Evolutionary conservation across 2,113 vertebrate species (phyloP).

Genomic region (Acrocephalus kingi): DNA sequence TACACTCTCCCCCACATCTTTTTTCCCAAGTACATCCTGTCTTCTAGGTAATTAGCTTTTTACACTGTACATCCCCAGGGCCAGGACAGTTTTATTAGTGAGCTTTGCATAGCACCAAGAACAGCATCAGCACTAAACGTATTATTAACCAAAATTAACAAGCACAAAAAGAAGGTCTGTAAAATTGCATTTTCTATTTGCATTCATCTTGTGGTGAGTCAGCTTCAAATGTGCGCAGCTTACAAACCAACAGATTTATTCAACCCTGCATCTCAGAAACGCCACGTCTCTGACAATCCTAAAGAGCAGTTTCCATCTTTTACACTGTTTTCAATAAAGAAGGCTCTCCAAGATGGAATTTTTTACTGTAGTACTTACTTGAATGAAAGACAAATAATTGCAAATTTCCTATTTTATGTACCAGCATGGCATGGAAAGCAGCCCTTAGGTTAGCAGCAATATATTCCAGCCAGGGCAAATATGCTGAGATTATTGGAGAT

Average conservation of each 20-base stretch:
- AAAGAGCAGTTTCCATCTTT: neutral
- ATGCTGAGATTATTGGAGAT: neutral
- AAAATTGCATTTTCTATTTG: conserved; percentile 46
- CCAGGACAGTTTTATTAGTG: conserved; percentile 7
- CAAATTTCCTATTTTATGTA: neutral
- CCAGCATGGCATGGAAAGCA: neutral
- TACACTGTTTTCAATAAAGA: neutral
- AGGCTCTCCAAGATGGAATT: neutral
- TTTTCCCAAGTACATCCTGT: conserved; percentile 22
- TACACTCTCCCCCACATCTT: neutral
- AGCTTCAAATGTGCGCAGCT: conserved; percentile 33
- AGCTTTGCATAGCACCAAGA: neutral
- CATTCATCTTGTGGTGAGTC: conserved; percentile 43
- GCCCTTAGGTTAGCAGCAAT: neutral
- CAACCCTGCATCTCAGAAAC: neutral
- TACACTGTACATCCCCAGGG: neutral
- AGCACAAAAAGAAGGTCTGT: conserved; percentile 25
- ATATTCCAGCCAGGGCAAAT: neutral
- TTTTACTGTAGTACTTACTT: neutral
- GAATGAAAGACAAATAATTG: neutral
- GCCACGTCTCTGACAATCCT: neutral
- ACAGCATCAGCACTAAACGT: neutral
- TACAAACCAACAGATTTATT: conserved; percentile 50
- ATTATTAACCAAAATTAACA: conserved; percentile 55
- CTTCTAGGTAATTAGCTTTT: conserved; percentile 25